Evolutionary conservation across 2,113 vertebrate species (phyloP).

Genomic region (Gnathonemus longibarbis): DNA sequence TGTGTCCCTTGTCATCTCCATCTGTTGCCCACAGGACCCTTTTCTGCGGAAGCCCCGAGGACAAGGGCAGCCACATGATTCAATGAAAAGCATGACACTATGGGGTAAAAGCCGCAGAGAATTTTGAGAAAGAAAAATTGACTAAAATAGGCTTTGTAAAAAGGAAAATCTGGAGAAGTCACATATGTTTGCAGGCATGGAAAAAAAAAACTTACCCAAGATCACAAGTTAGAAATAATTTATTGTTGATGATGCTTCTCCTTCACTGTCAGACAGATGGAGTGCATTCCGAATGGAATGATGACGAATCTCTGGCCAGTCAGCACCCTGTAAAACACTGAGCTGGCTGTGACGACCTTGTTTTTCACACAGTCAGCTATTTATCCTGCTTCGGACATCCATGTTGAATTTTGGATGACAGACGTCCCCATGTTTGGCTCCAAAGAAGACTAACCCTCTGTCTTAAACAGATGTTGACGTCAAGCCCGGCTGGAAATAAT

Average conservation of each 20-base stretch:
- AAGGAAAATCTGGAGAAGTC: slow-evolving; percentile 41
- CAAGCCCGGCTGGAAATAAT: background rate
- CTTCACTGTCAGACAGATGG: slow-evolving; percentile 51
- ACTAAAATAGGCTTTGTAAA: slow-evolving; percentile 43
- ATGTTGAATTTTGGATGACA: background rate
- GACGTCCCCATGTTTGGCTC: background rate
- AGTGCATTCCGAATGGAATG: slow-evolving; percentile 43
- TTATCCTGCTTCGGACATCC: background rate
- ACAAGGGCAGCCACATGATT: slow-evolving; percentile 17
- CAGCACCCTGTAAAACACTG: slow-evolving; percentile 2
- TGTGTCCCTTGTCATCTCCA: slow-evolving; percentile 36
- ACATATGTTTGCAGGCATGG: slow-evolving; percentile 48
- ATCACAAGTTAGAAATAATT: slow-evolving; percentile 60
- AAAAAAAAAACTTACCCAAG: slow-evolving; percentile 49
- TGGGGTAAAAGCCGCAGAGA: slow-evolving; percentile 20
- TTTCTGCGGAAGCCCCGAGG: background rate
- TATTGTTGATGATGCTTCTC: slow-evolving; percentile 47
- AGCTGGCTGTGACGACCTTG: background rate
- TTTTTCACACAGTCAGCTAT: background rate
- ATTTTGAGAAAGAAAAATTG: slow-evolving; percentile 54
- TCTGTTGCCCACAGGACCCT: slow-evolving; percentile 36
- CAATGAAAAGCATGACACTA: slow-evolving; percentile 34
- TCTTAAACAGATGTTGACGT: background rate
- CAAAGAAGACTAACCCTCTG: background rate
- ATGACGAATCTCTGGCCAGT: slow-evolving; percentile 33